phyloP scores from a whole-genome alignment of 2,888 invertebrate species.

The Falcaria lacertinaria region DNA sequence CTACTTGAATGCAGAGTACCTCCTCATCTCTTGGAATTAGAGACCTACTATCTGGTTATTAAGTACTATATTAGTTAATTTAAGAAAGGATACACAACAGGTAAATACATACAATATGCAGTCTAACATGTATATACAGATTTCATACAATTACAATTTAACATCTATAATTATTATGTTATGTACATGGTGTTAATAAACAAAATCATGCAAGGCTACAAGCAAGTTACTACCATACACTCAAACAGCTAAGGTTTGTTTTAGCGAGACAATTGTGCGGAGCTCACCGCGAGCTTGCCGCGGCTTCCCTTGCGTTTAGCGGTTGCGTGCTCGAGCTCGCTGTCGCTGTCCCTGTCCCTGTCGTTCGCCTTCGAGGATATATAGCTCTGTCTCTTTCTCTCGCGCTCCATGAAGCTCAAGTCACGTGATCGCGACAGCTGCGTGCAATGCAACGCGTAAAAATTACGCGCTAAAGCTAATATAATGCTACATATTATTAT shows the following conservation, averaged over 20 bases:
- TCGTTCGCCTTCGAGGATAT: constrained; percentile 74
- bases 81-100: no score
- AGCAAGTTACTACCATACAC: constrained; percentile 39
- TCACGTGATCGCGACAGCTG: constrained; percentile 73
- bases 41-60: no score
- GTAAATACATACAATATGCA: no score
- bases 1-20: no score
- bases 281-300: constrained; percentile 85
- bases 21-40: no score
- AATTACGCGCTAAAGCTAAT: constrained; percentile 29
- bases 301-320: constrained; percentile 80
- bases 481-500: constrained; percentile 10
- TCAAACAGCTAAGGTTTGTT: constrained; percentile 32
- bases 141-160: no score
- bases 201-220: background rate
- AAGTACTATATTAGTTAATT: no score
- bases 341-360: constrained; percentile 89
- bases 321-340: constrained; percentile 85
- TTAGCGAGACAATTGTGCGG: constrained; percentile 48
- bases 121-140: no score
- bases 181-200: constrained; percentile 5
- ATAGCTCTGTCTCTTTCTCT: constrained; percentile 76
- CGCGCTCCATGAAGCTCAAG: constrained; percentile 73
- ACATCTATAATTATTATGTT: no score
- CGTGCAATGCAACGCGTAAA: constrained; percentile 62